Evolutionary conservation across 2,797 vertebrate species (phyloP).

Genomic region (Ctenochaetus hawaiiensis): DNA sequence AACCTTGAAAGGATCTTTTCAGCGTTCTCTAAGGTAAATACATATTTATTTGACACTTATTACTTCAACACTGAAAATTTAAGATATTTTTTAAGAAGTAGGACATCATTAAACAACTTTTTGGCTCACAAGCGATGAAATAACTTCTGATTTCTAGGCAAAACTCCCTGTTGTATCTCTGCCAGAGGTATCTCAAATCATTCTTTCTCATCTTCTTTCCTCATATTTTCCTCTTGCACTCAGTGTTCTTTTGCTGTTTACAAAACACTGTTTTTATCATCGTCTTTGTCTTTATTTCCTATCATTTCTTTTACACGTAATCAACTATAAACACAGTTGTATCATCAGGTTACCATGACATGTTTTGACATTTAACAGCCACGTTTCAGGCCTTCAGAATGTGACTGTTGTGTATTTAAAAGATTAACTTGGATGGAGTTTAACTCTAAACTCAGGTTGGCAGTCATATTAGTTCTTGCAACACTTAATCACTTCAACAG

Average conservation of each 20-base stretch:
- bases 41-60: background rate
- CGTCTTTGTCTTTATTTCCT: background rate
- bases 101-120: background rate
- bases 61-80: background rate
- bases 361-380: background rate
- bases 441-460: background rate
- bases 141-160: background rate
- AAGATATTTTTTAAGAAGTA: background rate
- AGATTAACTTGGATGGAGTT: background rate
- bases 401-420: background rate
- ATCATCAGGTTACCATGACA: background rate
- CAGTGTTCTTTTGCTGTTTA: background rate
- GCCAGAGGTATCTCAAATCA: background rate
- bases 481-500: conserved; percentile 2
- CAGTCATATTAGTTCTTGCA: conserved; percentile 4
- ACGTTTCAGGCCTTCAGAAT: background rate
- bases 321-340: background rate
- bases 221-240: background rate
- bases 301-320: background rate
- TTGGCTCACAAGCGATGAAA: conserved; percentile 3
- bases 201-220: background rate
- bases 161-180: conserved; percentile 15
- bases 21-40: background rate
- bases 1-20: no score
- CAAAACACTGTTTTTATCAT: background rate